These are phyloP conservation scores for Drosophila ogumai DNA, from an alignment of 1,140 invertebrate genomes.

Conservation along the genomic window DNA sequence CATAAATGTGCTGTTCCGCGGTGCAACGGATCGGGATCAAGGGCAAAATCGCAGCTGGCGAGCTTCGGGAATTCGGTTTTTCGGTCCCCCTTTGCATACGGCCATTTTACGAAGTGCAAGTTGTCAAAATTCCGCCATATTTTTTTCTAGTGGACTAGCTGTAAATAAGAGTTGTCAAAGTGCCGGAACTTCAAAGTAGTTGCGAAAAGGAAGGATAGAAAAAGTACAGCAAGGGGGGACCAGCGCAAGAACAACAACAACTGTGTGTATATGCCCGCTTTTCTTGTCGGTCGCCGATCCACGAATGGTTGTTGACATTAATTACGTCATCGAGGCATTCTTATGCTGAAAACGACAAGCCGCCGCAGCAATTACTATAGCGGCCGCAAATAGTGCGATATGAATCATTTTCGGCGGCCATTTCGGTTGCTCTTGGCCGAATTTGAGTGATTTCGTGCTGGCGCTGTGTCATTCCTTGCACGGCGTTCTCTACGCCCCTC, in stretches of 20 bases:
- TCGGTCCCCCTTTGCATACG: constrained; percentile 23
- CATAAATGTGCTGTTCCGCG: constrained; percentile 24
- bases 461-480: constrained; percentile 59
- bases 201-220: constrained; percentile 24
- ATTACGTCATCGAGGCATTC: constrained; percentile 79
- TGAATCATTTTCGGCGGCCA: constrained; percentile 68
- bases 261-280: constrained; percentile 42
- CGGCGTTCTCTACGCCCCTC: constrained; percentile 11
- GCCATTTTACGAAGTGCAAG: constrained; percentile 70
- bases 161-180: constrained; percentile 76
- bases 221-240: constrained; percentile 34
- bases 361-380: constrained; percentile 57
- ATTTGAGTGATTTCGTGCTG: constrained; percentile 24
- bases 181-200: constrained; percentile 40
- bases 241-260: constrained; percentile 15
- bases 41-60: constrained; percentile 43
- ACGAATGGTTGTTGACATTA: constrained; percentile 69
- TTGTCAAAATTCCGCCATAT: constrained; percentile 80
- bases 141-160: constrained; percentile 68
- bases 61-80: constrained; percentile 12
- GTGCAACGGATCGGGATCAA: constrained; percentile 58
- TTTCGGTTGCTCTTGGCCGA: constrained; percentile 68
- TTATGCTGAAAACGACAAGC: constrained; percentile 61
- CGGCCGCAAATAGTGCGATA: constrained; percentile 55
- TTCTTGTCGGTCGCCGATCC: constrained; percentile 54